Base-by-base conservation (phyloP, 2,888 invertebrate species). In the Poecilobothrus nobilitatus region DNA sequence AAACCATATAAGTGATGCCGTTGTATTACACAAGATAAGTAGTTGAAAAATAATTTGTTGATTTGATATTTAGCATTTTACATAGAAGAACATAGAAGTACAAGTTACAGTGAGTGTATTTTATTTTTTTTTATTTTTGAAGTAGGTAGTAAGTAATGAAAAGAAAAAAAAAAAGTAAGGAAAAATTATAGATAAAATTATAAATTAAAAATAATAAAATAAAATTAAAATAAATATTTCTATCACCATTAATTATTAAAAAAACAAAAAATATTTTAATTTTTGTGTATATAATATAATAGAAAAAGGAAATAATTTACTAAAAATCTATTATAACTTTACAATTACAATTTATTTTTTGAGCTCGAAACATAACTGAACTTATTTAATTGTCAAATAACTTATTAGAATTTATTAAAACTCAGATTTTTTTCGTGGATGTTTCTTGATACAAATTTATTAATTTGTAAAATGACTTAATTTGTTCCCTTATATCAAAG, bases 101-200 rank as follows among this genome's bases (percentile, higher is more conserved):
- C 65, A 67, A 37, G 37, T n/a, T n/a, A n/a, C n/a, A n/a, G n/a
- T 10, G 7, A 37, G 37, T 37, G 37, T 37, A 37, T 37, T 10
- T 37, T 37, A 37, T 27, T 27, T 4, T 68, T 61, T 18, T 21
- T 21, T 41, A 22, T 41, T 68, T 65, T 62, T 67, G 61, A 71
- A 69, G 69, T 69, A 67, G 70, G 69, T 69, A 67, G 70, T 68
- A 64, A 67, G 68, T 67, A 70, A 70, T 71, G 68, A 70, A 72
- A 71, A 71, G 73, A 72, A 71, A 74, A 75, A 76, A 77, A 53
- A 53, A 18, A 53, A 18, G 6, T 7, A 37, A 53, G 77, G 76
- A 70, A 69, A 70, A 66, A 67, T 22, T 63, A 68, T 18, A 37
- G 41, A 64, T 53, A 53, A 53, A 53, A 53, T 53, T 18, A 53